Evolutionary conservation across 64 coral and sea anemone species (phyloP).

Genomic region (Pachyseris speciosa): DNA sequence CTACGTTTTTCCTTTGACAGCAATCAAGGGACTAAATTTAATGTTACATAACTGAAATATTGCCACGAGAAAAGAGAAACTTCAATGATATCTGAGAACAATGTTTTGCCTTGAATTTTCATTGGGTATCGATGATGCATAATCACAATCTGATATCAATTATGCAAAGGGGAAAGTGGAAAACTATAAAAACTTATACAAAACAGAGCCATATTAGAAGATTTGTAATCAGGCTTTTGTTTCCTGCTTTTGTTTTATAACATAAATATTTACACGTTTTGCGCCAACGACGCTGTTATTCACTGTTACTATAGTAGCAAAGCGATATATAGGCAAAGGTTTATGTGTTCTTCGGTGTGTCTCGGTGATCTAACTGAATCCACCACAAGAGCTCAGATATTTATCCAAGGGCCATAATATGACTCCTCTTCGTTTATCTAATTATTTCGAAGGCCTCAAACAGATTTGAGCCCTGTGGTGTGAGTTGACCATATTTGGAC

Average conservation of each 20-base stretch:
- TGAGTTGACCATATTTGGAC: no score
- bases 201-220: background rate
- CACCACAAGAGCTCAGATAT: no score
- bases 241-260: background rate
- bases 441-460: background rate
- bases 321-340: background rate
- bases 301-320: background rate
- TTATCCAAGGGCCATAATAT: no score
- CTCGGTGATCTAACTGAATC: no score
- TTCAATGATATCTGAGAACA: background rate
- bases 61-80: background rate
- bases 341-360: background rate
- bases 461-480: background rate
- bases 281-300: background rate
- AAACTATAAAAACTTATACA: background rate
- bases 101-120: background rate
- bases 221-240: background rate
- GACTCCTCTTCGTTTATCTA: background rate
- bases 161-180: background rate
- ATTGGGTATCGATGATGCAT: background rate
- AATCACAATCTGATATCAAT: background rate
- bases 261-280: slow-evolving; percentile 10
- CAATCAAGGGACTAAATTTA: no score
- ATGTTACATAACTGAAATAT: background rate
- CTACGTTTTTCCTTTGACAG: no score